Evolutionary conservation across 30 jellyfish, hydroid and myxozoan genomes (phyloP).

Genomic region (Pelagia noctiluca): DNA sequence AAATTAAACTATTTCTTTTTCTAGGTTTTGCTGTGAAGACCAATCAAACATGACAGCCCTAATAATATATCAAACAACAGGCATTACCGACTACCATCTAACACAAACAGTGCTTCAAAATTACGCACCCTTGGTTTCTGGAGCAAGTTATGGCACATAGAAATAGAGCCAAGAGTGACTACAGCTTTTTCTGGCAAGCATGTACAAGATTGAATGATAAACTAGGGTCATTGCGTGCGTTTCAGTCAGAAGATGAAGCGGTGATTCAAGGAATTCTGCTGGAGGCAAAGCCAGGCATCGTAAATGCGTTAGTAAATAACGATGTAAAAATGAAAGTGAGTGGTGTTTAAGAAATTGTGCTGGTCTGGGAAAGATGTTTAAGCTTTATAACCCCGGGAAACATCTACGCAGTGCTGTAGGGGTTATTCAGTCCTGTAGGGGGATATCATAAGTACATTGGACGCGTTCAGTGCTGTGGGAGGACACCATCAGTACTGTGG

Average conservation of each 20-base stretch:
- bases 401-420: too few species aligned
- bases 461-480: too few species aligned
- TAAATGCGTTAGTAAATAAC: constrained; percentile 16
- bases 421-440: too few species aligned
- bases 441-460: too few species aligned
- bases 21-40: not conserved
- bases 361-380: not conserved
- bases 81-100: not conserved
- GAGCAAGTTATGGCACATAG: not conserved
- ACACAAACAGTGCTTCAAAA: not conserved
- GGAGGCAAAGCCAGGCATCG: not conserved
- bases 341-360: not conserved
- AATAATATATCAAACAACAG: not conserved
- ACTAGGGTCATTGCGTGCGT: not conserved
- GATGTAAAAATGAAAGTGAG: constrained; percentile 1
- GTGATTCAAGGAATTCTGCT: not conserved
- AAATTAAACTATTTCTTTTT: too few species aligned
- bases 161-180: not conserved
- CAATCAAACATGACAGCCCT: not conserved
- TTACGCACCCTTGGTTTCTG: constrained; percentile 23
- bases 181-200: constrained; percentile 7
- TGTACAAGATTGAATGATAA: not conserved
- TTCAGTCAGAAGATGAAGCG: not conserved
- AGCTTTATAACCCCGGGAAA: not conserved
- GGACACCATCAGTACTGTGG: too few species aligned